Base-by-base conservation (phyloP, 2,888 invertebrate genomes). In the Heteropelma amictum region DNA sequence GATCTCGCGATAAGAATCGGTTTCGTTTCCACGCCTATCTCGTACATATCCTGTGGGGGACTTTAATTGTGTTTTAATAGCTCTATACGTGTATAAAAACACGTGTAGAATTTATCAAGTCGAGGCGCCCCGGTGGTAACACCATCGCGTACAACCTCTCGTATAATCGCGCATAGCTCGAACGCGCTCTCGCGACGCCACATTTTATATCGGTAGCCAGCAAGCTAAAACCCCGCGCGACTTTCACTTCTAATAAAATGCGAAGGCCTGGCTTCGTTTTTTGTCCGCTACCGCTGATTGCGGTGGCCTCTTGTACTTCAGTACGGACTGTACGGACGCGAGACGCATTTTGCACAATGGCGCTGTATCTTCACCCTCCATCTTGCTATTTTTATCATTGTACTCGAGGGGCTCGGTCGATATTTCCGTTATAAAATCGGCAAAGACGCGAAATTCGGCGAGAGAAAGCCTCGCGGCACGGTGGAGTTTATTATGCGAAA, bases 231-330 rank as follows among this genome's bases (percentile, higher is more conserved):
- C 80, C 80, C 77, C 76, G 54, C n/a, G n/a, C 54, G 83, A 85
- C 85, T 86, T 86, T 86, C 86, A 86, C 85, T 86, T 84, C 84
- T 86, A 85, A 85, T 85, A 85, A 85, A 86, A 86, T 83, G 84
- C 84, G 85, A 84, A 83, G 84, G 83, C 82, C 81, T 84, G 82
- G n/a, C n/a, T n/a, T n/a, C n/a, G n/a, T 4, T 42, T 60, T 56
- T 49, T 56, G 38, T 30, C 53, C 30, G 54, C 23, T 61, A 45
- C 42, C 17, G 65, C 58, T 21, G 53, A 23, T 10, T n/a, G 58
- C 17, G 40, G 42, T 33, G 17, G 26, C 45, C 26, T 63, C 49
- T 23, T 33, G 21, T 38, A 51, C 35, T 42, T 26, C 30, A 35
- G 49, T 63, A 35, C 6, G n/a, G n/a, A 35, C 7, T 26, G 40